Conservation (phyloP, 1,140 invertebrate genomes). For the Lysiphlebus fabarum region DNA sequence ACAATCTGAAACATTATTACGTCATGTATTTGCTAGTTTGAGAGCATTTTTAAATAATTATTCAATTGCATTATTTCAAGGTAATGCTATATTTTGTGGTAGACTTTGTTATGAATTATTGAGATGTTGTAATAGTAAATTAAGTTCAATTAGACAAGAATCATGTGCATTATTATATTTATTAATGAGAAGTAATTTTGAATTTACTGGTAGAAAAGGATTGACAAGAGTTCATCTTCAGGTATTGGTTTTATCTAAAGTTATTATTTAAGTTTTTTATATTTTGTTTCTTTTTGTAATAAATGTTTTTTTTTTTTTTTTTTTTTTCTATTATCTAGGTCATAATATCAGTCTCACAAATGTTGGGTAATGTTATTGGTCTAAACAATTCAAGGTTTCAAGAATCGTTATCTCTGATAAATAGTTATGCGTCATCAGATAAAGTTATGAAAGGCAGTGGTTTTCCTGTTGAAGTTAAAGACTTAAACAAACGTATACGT, state of each 20-base stretch:
- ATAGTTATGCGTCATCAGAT: conserved; percentile 88
- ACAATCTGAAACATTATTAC: conserved; percentile 85
- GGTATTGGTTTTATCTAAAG: conserved; percentile 44
- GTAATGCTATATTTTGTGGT: conserved; percentile 78
- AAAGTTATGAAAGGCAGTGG: conserved; percentile 89
- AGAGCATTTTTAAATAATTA: conserved; percentile 90
- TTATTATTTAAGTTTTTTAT: conserved; percentile 24
- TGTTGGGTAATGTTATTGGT: conserved; percentile 81
- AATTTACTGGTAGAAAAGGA: conserved; percentile 77
- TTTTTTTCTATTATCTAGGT: conserved; percentile 51
- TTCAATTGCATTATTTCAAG: conserved; percentile 76
- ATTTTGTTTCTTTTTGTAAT: too few species aligned
- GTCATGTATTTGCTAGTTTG: conserved; percentile 86
- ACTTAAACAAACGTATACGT: conserved; percentile 85
- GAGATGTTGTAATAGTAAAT: conserved; percentile 75
- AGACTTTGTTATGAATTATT: conserved; percentile 80
- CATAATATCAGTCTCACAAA: conserved; percentile 89
- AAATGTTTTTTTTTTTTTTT: neutral
- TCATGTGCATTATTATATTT: conserved; percentile 87
- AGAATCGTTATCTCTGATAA: conserved; percentile 87
- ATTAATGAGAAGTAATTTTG: conserved; percentile 90
- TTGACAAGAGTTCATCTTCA: conserved; percentile 83
- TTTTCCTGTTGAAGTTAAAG: conserved; percentile 85
- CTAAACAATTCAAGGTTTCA: conserved; percentile 87
- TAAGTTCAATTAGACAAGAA: conserved; percentile 78